Evolutionary conservation across 2,888 invertebrate genomes (phyloP), one percentile per base, ranked within the genome.

Genomic region (Tetrapedia diversipes): DNA sequence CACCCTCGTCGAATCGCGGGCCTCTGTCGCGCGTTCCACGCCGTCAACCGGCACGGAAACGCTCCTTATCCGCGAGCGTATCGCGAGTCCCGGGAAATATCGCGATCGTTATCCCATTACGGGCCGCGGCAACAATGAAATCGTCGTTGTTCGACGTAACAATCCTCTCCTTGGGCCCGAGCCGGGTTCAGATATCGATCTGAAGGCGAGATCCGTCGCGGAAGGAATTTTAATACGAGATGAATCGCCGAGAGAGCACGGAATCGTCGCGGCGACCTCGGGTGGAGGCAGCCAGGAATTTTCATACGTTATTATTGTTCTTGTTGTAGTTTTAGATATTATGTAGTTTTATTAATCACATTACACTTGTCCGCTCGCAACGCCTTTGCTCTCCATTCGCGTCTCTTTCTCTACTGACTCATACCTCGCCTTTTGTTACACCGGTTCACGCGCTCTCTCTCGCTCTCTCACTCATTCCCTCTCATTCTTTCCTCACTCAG

Each of bases 1-100:
- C 75, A 75, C 73, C 51, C 73, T 60, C 65, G 60, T 74, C 75
- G 47, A 72, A 59, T 73, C n/a, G n/a, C n/a, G n/a, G n/a, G n/a
- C n/a, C n/a, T n/a, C n/a, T n/a, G 73, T 54, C 73, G 53, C 63
- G 73, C 65, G 72, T 75, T 75, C 43, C 39, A 53, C 29, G 51
- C 47, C 66, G 75, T n/a, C n/a, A n/a, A 75, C 65, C 73, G 14
- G 59, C 73, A 73, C 65, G 75, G 73, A 73, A 75, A 47, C 69
- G 45, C 24, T 24, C 14, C 22, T 73, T 75, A 75, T 75, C 75
- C 59, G 59, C 60, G 73, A 14, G 34, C 65, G 54, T 49, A 73
- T 75, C 75, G 45, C 68, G 54, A 27, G 45, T 24, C 56, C 45
- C 53, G 73, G 53, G 34, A 54, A 72, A 60, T 66, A 66, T 24